A percentile compares a stretch with the other conserved stretches of the same genome.
These are phyloP conservation scores for Colistium nudipinnis DNA, from an alignment of 2,113 vertebrate species.

Conservation along the genomic window DNA sequence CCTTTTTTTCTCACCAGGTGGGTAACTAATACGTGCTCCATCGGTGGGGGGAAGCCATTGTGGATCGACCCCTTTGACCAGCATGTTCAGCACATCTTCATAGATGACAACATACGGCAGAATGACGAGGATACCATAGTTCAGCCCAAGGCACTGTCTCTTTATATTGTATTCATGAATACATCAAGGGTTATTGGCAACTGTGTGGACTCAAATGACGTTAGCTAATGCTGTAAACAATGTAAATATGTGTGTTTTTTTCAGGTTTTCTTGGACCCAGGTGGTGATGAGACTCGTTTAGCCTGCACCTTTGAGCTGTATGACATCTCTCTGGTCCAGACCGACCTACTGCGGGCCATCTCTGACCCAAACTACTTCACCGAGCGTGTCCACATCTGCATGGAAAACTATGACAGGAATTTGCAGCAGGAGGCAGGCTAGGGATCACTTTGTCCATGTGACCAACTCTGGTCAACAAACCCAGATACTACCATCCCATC, in stretches of 20 bases:
- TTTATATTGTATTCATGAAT: too few species aligned
- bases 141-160: slow-evolving; percentile 81
- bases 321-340: slow-evolving; percentile 86
- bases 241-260: neutral
- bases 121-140: slow-evolving; percentile 86
- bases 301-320: slow-evolving; percentile 85
- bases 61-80: slow-evolving; percentile 89
- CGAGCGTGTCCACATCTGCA: slow-evolving; percentile 80
- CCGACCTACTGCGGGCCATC: slow-evolving; percentile 88
- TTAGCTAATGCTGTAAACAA: too few species aligned
- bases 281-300: slow-evolving; percentile 55
- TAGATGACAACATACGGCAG: slow-evolving; percentile 91
- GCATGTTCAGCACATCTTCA: slow-evolving; percentile 87
- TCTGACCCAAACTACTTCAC: slow-evolving; percentile 86
- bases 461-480: neutral
- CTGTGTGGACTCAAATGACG: neutral
- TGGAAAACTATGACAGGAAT: slow-evolving; percentile 87
- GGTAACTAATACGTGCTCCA: slow-evolving; percentile 82
- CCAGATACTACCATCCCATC: neutral
- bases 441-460: neutral
- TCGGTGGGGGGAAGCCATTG: slow-evolving; percentile 87
- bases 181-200: neutral
- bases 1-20: slow-evolving; percentile 80
- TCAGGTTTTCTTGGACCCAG: slow-evolving; percentile 83
- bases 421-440: slow-evolving; percentile 72